Conservation (phyloP, 2,113 vertebrate species). For the Ammodytes dubius region DNA sequence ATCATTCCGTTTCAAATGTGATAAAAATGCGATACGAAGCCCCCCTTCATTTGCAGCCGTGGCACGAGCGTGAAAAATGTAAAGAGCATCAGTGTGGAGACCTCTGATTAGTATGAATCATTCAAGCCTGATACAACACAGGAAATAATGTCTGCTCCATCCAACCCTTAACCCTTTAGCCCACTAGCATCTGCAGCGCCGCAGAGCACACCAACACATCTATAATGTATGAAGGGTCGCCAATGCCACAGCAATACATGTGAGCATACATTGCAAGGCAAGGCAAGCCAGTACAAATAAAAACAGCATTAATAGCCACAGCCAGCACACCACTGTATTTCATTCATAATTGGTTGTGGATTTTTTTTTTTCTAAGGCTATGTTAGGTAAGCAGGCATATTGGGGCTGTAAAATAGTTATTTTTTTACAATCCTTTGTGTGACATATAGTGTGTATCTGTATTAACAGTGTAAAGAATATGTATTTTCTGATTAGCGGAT, state of each 20-base stretch:
- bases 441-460: neutral
- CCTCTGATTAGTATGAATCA: slow-evolving; percentile 51
- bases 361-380: slow-evolving; percentile 21
- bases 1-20: neutral
- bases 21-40: neutral
- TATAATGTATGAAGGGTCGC: slow-evolving; percentile 67
- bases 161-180: slow-evolving; percentile 12
- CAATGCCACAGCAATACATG: slow-evolving; percentile 45
- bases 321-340: slow-evolving; percentile 24
- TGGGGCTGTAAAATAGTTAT: neutral
- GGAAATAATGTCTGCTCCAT: slow-evolving; percentile 30
- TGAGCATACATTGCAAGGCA: slow-evolving; percentile 39
- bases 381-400: slow-evolving; percentile 2
- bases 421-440: neutral
- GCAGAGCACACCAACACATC: slow-evolving; percentile 54
- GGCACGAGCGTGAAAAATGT: slow-evolving; percentile 49
- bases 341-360: slow-evolving; percentile 20
- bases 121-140: slow-evolving; percentile 50
- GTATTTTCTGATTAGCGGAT: neutral
- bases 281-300: slow-evolving; percentile 32
- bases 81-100: slow-evolving; percentile 21
- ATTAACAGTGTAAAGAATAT: neutral
- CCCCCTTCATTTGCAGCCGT: neutral
- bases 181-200: slow-evolving; percentile 44
- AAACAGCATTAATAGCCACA: slow-evolving; percentile 16